Evolutionary conservation across 2,113 vertebrate genomes (phyloP).

Genomic region (Oostethus manadensis): DNA sequence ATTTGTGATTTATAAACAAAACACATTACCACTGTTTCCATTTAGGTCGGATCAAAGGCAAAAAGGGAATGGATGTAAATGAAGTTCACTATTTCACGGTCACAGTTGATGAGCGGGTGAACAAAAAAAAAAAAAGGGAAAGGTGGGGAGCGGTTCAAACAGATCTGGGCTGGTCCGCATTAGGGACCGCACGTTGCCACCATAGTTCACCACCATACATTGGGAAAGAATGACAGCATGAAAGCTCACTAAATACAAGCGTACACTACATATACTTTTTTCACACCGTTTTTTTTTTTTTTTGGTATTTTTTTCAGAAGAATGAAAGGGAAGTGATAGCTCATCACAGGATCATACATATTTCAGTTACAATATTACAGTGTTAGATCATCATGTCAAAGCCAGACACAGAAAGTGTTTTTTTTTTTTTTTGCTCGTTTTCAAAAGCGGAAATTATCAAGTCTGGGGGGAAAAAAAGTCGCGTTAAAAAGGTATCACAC

Average conservation of each 20-base stretch:
- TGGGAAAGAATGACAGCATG: conserved; percentile 73
- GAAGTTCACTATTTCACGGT: conserved; percentile 74
- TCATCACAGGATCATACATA: conserved; percentile 75
- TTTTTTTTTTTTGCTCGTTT: conserved; percentile 47
- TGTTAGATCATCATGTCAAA: conserved; percentile 76
- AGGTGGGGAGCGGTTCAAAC: conserved; percentile 50
- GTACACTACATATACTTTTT: conserved; percentile 75
- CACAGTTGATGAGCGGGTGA: conserved; percentile 75
- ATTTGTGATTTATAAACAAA: conserved; percentile 80
- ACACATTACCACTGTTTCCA: conserved; percentile 77
- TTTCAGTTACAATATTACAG: conserved; percentile 78
- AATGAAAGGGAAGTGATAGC: conserved; percentile 67
- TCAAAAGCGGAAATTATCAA: conserved; percentile 57
- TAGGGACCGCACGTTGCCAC: conserved; percentile 65
- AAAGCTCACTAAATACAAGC: conserved; percentile 76
- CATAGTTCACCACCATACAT: conserved; percentile 75
- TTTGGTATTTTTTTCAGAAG: conserved; percentile 35
- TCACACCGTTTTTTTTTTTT: conserved; percentile 47
- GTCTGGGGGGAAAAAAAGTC: conserved; percentile 48
- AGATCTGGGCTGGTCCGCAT: conserved; percentile 60
- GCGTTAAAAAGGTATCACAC: conserved; percentile 72
- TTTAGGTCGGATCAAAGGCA: conserved; percentile 67
- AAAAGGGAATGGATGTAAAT: conserved; percentile 59
- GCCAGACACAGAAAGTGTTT: conserved; percentile 58
- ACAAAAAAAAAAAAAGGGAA: conserved; percentile 62